Evolutionary conservation across 1,140 invertebrate species (phyloP).

Genomic region (Pteromalus puparum): DNA sequence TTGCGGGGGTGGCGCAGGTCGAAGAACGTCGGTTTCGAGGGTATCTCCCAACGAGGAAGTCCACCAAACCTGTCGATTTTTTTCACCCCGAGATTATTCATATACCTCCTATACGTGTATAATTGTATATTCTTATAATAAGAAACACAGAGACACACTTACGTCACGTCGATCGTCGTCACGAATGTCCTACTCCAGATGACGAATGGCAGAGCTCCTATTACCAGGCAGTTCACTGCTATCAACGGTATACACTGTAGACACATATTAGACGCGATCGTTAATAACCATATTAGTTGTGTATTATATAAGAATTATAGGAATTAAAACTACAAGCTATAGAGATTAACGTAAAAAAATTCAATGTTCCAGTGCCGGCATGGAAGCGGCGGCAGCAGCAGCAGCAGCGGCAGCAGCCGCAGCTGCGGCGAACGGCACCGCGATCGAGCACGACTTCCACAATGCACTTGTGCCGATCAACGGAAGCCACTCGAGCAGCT

Average conservation of each 20-base stretch:
- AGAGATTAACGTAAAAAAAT: neutral
- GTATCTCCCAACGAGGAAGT: conserved; percentile 69
- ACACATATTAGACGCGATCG: neutral
- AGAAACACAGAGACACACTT: conserved; percentile 55
- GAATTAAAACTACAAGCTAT: no score
- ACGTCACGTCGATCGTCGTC: conserved; percentile 70
- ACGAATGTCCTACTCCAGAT: conserved; percentile 59
- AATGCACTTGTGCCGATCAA: conserved; percentile 78
- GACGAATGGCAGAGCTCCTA: conserved; percentile 41
- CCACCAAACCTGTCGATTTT: neutral
- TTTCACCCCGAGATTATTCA: neutral
- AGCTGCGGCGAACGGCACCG: conserved; percentile 68
- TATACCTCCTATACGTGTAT: neutral
- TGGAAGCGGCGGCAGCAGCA: conserved; percentile 72
- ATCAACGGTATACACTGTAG: conserved; percentile 70
- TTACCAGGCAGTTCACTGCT: conserved; percentile 50
- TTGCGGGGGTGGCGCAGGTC: conserved; percentile 71
- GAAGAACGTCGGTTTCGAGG: conserved; percentile 62
- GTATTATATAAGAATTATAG: no score
- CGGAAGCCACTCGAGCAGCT: conserved; percentile 80
- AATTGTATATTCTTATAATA: no score
- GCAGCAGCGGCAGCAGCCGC: conserved; percentile 61
- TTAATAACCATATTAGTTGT: no score
- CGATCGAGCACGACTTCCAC: conserved; percentile 79
- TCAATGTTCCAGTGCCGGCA: conserved; percentile 73